Conservation (phyloP, 1,140 invertebrate genomes). For the Caenorhabditis inopinata region DNA sequence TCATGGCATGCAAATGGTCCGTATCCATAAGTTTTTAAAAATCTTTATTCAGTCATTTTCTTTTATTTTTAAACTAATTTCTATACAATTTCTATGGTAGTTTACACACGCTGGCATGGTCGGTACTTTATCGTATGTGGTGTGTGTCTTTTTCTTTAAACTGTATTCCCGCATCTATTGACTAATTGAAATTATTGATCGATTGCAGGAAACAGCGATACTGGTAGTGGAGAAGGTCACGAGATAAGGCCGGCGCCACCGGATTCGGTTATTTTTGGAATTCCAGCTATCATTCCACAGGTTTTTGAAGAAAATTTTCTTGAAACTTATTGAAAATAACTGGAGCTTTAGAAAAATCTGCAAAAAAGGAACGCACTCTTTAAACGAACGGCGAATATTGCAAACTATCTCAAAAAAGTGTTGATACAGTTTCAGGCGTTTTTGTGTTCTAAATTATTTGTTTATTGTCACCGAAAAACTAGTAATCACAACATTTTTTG, state of each 20-base stretch:
- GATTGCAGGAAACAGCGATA: background rate
- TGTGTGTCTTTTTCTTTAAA: background rate
- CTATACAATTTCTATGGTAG: background rate
- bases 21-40: background rate
- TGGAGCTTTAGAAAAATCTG: background rate
- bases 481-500: too few relatives aligned
- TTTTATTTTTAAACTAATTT: background rate
- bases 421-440: too few relatives aligned
- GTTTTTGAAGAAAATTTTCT: background rate
- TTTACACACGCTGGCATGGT: background rate
- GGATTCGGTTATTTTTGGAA: background rate
- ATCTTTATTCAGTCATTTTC: background rate
- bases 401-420: too few relatives aligned
- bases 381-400: too few relatives aligned
- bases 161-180: too few relatives aligned
- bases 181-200: background rate
- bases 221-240: background rate
- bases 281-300: too few relatives aligned
- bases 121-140: background rate
- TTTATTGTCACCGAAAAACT: too few relatives aligned
- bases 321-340: background rate
- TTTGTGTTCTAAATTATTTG: too few relatives aligned
- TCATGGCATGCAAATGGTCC: constrained; percentile 3
- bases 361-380: too few relatives aligned
- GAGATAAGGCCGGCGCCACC: background rate